A percentile compares a stretch with the other conserved stretches of the same genome.
Evolutionary conservation across 2,888 invertebrate genomes (phyloP).

Genomic region (Agrochola lota): DNA sequence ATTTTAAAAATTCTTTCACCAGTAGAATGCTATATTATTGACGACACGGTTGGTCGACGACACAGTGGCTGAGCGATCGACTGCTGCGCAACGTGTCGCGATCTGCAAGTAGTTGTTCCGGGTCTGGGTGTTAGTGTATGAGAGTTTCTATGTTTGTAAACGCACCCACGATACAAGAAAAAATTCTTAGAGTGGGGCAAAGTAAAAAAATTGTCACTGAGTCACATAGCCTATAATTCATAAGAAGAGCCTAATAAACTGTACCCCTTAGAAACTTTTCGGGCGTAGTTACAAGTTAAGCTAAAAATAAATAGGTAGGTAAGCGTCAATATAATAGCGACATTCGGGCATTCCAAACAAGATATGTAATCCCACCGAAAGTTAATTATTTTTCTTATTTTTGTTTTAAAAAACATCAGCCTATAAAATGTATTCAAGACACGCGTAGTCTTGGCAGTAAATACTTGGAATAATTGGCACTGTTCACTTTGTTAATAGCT

Average conservation of each 20-base stretch:
- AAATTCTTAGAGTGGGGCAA: no score
- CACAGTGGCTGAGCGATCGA: no score
- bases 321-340: background rate
- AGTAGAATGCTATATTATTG: no score
- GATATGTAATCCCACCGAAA: background rate
- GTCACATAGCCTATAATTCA: no score
- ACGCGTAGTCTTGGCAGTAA: conserved; percentile 52
- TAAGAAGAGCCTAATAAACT: background rate
- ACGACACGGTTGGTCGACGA: no score
- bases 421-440: conserved; percentile 9
- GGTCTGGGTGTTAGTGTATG: no score
- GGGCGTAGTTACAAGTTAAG: background rate
- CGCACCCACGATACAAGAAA: no score
- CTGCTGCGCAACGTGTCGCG: no score
- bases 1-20: no score
- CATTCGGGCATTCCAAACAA: background rate
- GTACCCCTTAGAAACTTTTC: background rate
- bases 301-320: background rate
- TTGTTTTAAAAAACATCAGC: background rate
- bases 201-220: no score
- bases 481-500: conserved; percentile 36
- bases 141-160: no score
- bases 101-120: no score
- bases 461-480: conserved; percentile 58
- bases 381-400: conserved; percentile 9